Evolutionary conservation across 2,888 invertebrate species (phyloP).

Genomic region (Rhagonycha lutea): DNA sequence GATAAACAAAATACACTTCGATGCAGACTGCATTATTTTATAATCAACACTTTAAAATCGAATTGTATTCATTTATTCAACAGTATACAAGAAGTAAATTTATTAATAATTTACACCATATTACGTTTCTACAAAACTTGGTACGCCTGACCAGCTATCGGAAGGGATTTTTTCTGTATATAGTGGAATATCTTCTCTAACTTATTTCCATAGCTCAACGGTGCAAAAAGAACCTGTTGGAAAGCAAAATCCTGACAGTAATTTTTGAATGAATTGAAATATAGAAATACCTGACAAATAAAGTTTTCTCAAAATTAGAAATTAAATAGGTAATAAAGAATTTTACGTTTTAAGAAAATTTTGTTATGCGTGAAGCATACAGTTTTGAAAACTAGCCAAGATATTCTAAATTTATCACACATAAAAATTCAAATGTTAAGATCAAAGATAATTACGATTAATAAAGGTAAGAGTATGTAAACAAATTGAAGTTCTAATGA

Average conservation of each 20-base stretch:
- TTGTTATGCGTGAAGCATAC: background rate
- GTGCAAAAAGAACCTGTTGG: too few species aligned
- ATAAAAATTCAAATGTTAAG: background rate
- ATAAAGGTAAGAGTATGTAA: background rate
- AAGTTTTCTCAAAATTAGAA: background rate
- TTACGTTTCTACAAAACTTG: background rate
- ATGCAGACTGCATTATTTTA: background rate
- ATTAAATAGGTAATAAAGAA: background rate
- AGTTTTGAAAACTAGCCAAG: background rate
- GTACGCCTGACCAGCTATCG: background rate
- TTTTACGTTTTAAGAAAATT: background rate
- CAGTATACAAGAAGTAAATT: background rate
- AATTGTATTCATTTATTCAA: background rate
- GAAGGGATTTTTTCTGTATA: too few species aligned
- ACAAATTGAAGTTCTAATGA: background rate
- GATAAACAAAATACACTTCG: background rate
- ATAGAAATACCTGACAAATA: too few species aligned
- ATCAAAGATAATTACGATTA: background rate
- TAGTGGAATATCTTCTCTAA: background rate
- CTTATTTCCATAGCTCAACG: background rate
- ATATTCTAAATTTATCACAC: background rate
- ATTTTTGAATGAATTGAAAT: background rate
- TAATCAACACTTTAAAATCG: background rate
- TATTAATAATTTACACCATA: background rate
- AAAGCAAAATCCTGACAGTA: background rate